Base-by-base conservation (phyloP, 2,888 invertebrate species). In the Bellardia pandia region DNA sequence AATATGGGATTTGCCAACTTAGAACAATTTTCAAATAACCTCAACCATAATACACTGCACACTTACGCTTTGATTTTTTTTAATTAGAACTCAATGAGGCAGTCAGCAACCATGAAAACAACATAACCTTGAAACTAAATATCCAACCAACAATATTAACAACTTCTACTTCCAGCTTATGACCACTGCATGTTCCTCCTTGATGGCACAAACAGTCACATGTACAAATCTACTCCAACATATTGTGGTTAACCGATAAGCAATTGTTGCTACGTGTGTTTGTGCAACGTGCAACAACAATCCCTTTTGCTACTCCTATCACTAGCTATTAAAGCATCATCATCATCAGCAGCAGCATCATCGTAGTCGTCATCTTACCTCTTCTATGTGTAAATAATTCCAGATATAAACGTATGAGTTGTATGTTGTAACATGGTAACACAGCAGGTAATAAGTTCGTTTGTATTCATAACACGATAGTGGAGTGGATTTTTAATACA, bases 161-260 rank as follows among this genome's bases (percentile, higher is more conserved):
- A 76, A 62, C 53, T 84, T 80, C 9, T 75, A 79, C 58, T 72
- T 80, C 45, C 80, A 76, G 66, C 79, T 85, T 30, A 62, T 75
- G 69, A 68, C 37, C 51, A 60, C 53, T 56, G 56, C 69, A 30
- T 56, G 80, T 58, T 37, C 30, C 58, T 40, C 40, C 30, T 68
- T 68, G 13, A 51, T 51, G 23, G 13, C 14, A 48, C 37, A 74
- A 11, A 45, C 40, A 45, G 14, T 64, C 14, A 11, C n/a, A 78
- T 3, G 16, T 56, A n/a, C 37, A 48, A 16, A n/a, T 16, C 33
- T 69, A 48, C 33, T 62, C 53, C 58, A 33, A 62, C 82, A 81
- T 80, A 56, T 81, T 85, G 87, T 75, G 87, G 87, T 87, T 87
- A 84, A 87, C 87, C 85, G 81, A 87, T 84, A 85, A 87, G 75